Evolutionary conservation across 2,113 vertebrate species (phyloP), one percentile per base, ranked within the genome.

Genomic region (Tympanuchus pallidicinctus): DNA sequence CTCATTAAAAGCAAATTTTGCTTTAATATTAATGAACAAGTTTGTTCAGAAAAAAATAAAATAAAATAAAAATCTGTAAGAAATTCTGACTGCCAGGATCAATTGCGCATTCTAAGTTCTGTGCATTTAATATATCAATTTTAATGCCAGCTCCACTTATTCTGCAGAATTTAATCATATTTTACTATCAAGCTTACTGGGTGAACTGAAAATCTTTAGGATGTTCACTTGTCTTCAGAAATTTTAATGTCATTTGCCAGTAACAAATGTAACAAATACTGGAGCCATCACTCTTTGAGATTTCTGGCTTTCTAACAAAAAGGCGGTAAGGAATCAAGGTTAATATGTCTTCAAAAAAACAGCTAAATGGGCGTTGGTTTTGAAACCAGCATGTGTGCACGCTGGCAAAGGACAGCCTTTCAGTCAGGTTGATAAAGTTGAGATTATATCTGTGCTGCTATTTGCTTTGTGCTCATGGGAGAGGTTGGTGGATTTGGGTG

Each of bases 301-400:
- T 3, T 28, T 40, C 75, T 69, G 40, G 22, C 4, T 34, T 20
- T 13, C 4, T 34, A 69, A 40, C 8, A 54, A 69, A 76, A 6
- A 3, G 2, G 22, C 5, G 28, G 17, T 75, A 87, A 34, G 22
- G 5, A 21, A 2, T 63, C 18, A 40, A 36, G 13, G 18, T 54
- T 76, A 57, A 38, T 43, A 40, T 5, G 2, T n/a, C 4, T 43
- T 82, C 34, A 57, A 65, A 70, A 4, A 5, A 73, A 24, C 32
- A 79, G 4, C 0, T 3, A 13, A 8, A 42, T 42, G 5, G 0
- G 4, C 32, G 16, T 57, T 64, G 8, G 1, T 59, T 57, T 13
- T 1, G 0, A 4, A 12, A 56, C 8, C 40, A 52, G 13, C 3
- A 6, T 3, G 2, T 4, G 3, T 32, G 5, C 25, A 40, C 0